phyloP scores from a whole-genome alignment of 2,888 invertebrate species.

The Resseliella maxima region DNA sequence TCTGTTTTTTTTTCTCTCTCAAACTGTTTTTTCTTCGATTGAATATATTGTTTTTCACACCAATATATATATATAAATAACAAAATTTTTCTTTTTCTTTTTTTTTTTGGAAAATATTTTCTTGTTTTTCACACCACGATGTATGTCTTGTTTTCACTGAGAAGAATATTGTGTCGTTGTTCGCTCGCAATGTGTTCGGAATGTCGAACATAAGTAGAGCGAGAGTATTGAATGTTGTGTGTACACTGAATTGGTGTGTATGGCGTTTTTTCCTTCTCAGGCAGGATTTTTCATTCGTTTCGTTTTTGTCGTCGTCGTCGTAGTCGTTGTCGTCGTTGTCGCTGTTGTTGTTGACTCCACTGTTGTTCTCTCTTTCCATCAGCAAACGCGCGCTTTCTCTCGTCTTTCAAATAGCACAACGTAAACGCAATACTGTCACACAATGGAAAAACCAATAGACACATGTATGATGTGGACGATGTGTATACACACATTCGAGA shows the following conservation, averaged over 20 bases:
- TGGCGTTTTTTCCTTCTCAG: neutral
- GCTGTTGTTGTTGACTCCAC: too few relatives aligned
- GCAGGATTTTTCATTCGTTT: neutral
- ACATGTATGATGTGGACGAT: slow-evolving; percentile 16
- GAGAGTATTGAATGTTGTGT: slow-evolving; percentile 31
- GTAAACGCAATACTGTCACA: slow-evolving; percentile 30
- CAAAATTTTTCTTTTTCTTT: too few relatives aligned
- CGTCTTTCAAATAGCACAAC: neutral
- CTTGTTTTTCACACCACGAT: too few relatives aligned
- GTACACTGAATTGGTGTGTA: slow-evolving; percentile 35
- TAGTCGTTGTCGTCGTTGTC: neutral
- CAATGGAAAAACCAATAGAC: slow-evolving; percentile 13
- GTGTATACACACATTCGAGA: neutral
- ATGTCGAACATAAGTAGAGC: neutral
- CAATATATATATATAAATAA: neutral
- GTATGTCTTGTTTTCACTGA: neutral
- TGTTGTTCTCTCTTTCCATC: neutral
- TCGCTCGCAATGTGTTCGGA: neutral
- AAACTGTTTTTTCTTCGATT: too few relatives aligned
- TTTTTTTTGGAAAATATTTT: too few relatives aligned
- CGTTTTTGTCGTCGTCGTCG: neutral
- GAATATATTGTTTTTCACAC: too few relatives aligned
- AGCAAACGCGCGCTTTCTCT: neutral
- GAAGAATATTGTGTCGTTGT: neutral
- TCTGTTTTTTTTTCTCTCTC: neutral